Base-by-base conservation (phyloP, 2,113 vertebrate genomes). In the Platanista minor region DNA sequence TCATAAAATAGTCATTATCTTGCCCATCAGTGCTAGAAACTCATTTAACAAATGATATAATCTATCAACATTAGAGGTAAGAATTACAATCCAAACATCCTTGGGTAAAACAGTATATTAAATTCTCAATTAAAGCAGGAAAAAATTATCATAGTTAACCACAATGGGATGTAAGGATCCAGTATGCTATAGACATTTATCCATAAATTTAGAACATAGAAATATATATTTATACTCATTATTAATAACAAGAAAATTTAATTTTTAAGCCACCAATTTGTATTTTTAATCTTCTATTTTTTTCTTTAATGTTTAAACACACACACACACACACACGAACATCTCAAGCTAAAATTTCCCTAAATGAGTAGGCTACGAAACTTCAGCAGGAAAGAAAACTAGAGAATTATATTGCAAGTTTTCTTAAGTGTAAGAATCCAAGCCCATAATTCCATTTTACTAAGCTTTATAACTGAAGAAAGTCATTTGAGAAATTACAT, bases 391-490 rank as follows among this genome's bases (percentile, higher is more conserved):
- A 71, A 84, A 95, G 20, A 85, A 96, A 93, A 83, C 3, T 81
- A 18, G 25, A 95, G 62, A 83, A 71, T 66, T 92, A 57, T 49
- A 93, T 61, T 59, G 39, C 2, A 96, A 86, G 21, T 33, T 84
- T 78, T 89, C 27, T 74, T 89, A 93, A 59, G n/a, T 69, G 0
- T 92, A 85, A 95, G 8, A 83, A 57, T 86, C 41, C 77, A 80
- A 91, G 20, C 18, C 6, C 8, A 80, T 84, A 64, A 86, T 94
- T 97, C 17, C 81, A 54, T 77, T 83, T 93, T 27, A 52, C 7
- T 94, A 69, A 97, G 27, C 21, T 95, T 94, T 96, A 69, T 93
- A 94, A 95, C 46, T 92, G 39, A 96, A 88, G 6, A 82, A 90
- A 90, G 25, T 0, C 80, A 97, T 84, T 85, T 87, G 69, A 88